A percentile compares a stretch with the other conserved stretches of the same genome.
These are phyloP conservation scores for Amblyjoppa fuscipennis DNA, from an alignment of 2,888 invertebrate genomes.

Conservation along the genomic window DNA sequence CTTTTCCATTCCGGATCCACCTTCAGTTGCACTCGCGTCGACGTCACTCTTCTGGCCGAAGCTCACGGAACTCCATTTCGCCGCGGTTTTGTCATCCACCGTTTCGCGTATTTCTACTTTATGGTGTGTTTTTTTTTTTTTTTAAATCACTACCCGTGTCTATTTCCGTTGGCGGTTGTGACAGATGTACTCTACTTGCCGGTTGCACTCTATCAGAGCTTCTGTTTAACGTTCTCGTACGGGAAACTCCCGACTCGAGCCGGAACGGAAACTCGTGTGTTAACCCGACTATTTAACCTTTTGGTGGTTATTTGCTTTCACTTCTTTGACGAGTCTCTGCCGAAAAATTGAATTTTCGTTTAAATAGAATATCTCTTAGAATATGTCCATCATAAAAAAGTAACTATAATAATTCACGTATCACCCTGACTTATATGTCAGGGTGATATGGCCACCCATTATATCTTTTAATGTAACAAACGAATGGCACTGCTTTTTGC, in stretches of 20 bases:
- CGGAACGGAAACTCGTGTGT: not conserved
- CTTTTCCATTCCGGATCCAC: slow-evolving; percentile 46
- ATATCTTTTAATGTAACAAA: no score
- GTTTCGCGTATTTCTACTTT: slow-evolving; percentile 7
- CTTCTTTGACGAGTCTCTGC: no score
- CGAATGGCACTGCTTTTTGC: no score
- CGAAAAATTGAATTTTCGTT: no score
- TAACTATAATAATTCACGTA: no score
- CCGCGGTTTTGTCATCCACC: slow-evolving; percentile 49
- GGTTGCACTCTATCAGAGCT: not conserved
- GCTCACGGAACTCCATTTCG: slow-evolving; percentile 56
- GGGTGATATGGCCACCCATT: no score
- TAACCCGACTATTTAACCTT: not conserved
- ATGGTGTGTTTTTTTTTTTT: slow-evolving; percentile 10
- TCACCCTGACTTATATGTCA: no score
- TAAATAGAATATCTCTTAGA: no score
- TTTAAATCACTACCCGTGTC: slow-evolving; percentile 27
- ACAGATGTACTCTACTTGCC: slow-evolving; percentile 12
- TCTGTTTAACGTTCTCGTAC: not conserved
- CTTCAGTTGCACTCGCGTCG: slow-evolving; percentile 22
- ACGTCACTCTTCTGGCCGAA: slow-evolving; percentile 29
- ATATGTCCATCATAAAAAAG: no score
- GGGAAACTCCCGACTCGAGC: not conserved
- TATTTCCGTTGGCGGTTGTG: slow-evolving; percentile 34
- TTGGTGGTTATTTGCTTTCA: not conserved